A percentile compares a stretch with the other conserved stretches of the same genome.
Evolutionary conservation across 2,797 vertebrate genomes (phyloP).

Genomic region (Echeneis naucrates): DNA sequence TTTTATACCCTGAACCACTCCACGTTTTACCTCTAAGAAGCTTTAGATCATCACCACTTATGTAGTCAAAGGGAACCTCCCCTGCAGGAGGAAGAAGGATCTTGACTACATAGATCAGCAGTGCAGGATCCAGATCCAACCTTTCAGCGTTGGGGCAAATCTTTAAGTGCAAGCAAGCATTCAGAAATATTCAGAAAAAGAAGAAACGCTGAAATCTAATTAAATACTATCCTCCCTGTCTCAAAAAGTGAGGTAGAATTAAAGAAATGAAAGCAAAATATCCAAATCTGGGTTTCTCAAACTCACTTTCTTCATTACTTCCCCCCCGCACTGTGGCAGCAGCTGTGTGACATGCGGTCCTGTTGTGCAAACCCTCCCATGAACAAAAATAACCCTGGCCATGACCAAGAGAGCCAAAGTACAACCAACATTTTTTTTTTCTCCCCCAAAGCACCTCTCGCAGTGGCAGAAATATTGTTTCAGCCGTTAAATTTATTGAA

Average conservation of each 20-base stretch:
- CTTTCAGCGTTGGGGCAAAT: not conserved
- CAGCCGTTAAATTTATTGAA: slow-evolving; percentile 1
- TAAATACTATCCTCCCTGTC: slow-evolving; percentile 28
- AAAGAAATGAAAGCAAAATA: too few relatives aligned
- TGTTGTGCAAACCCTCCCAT: slow-evolving; percentile 25
- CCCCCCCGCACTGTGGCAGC: slow-evolving; percentile 11
- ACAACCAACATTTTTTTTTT: slow-evolving; percentile 3
- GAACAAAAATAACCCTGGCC: slow-evolving; percentile 17
- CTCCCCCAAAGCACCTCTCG: not conserved
- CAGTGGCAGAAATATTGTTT: slow-evolving; percentile 2
- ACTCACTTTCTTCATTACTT: slow-evolving; percentile 37
- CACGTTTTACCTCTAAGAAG: slow-evolving; percentile 9
- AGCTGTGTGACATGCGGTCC: slow-evolving; percentile 27
- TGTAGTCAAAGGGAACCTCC: slow-evolving; percentile 4
- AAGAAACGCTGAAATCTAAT: slow-evolving; percentile 5
- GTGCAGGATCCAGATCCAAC: not conserved
- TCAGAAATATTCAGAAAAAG: slow-evolving; percentile 9
- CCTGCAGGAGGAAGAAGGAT: not conserved
- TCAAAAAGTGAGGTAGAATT: slow-evolving; percentile 29
- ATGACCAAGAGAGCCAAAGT: slow-evolving; percentile 32
- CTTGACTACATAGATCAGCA: slow-evolving; percentile 8
- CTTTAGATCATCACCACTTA: slow-evolving; percentile 1
- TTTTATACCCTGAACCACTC: slow-evolving; percentile 14
- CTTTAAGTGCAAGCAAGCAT: not conserved
- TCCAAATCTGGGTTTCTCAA: slow-evolving; percentile 28